A percentile compares a stretch with the other conserved stretches of the same genome.
phyloP scores from a whole-genome alignment of 1,140 invertebrate species.

The Conus betulinus region DNA sequence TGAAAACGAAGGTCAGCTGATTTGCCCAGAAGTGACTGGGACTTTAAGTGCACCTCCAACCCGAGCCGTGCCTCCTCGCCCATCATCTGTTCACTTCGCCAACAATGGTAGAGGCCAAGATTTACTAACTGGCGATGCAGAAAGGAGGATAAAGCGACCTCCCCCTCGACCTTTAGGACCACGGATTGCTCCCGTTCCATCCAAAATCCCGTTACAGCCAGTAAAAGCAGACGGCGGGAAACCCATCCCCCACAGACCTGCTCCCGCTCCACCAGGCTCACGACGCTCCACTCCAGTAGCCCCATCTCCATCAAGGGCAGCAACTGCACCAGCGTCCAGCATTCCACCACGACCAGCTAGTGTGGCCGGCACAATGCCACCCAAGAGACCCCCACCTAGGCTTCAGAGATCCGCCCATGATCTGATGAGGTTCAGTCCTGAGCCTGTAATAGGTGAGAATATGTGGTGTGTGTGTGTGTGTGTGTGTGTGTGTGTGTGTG shows the following conservation, averaged over 20 bases:
- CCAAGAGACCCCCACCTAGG: constrained; percentile 26
- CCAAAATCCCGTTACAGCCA: constrained; percentile 36
- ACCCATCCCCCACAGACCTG: constrained; percentile 52
- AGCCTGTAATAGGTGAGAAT: constrained; percentile 23
- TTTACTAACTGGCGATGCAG: too few species aligned
- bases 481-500: too few species aligned
- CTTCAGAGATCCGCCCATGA: constrained; percentile 39
- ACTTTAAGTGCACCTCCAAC: not conserved
- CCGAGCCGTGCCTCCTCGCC: constrained; percentile 47
- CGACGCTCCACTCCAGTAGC: not conserved
- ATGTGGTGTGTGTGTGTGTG: too few species aligned
- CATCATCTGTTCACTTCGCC: constrained; percentile 32
- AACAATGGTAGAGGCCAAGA: too few species aligned
- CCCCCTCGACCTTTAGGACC: constrained; percentile 64
- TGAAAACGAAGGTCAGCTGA: constrained; percentile 35
- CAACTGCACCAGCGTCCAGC: constrained; percentile 4
- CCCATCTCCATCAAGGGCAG: not conserved
- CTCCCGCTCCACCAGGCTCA: constrained; percentile 45
- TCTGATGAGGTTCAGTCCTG: constrained; percentile 63
- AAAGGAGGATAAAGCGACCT: constrained; percentile 48
- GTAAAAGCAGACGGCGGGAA: not conserved
- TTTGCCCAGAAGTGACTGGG: not conserved
- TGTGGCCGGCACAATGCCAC: not conserved
- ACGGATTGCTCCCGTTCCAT: constrained; percentile 47
- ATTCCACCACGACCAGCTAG: constrained; percentile 32